Conservation (phyloP, 1,140 invertebrate species). For the Yoshiicerus persimilis region DNA sequence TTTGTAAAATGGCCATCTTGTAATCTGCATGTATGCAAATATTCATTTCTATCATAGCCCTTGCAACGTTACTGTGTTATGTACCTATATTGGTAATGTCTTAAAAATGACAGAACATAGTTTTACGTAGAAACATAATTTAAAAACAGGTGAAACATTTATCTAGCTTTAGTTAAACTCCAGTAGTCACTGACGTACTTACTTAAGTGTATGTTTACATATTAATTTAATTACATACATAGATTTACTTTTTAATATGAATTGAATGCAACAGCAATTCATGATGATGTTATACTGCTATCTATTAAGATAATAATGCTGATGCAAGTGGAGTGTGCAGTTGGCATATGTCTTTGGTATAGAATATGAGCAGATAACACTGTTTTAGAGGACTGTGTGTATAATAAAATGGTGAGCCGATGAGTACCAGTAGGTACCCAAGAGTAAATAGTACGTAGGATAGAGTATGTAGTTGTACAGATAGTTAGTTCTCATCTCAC, state of each 20-base stretch:
- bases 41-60: no score
- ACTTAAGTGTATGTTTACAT: neutral
- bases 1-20: no score
- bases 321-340: neutral
- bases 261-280: neutral
- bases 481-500: neutral
- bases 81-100: neutral
- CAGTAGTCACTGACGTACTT: neutral
- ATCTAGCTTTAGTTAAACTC: neutral
- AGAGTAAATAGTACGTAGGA: neutral
- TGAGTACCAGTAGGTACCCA: neutral
- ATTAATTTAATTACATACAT: neutral
- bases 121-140: neutral
- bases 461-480: neutral
- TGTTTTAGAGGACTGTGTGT: neutral
- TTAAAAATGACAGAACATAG: neutral
- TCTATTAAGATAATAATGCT: neutral
- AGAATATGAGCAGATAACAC: neutral
- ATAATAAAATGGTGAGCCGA: no score
- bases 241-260: neutral
- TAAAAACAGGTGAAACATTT: neutral
- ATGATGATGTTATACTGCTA: neutral
- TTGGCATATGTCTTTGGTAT: neutral
- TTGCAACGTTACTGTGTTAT: no score
- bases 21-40: no score